Conservation (phyloP, 2,888 invertebrate species). For the Eulithis prunata region DNA sequence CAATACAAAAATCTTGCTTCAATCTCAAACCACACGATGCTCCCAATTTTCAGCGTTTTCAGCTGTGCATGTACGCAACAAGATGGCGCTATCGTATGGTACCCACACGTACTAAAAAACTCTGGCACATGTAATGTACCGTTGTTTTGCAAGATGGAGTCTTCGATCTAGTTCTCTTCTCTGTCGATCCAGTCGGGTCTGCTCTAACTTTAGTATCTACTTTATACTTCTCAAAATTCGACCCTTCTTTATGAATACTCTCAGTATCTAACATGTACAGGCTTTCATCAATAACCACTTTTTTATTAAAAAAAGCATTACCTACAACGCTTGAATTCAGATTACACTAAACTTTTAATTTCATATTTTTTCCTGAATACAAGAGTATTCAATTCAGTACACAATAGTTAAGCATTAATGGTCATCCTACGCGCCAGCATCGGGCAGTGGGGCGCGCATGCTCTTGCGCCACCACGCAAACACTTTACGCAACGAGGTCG, state of each 20-base stretch:
- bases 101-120: conserved; percentile 1
- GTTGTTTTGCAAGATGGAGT: too few species aligned
- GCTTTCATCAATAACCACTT: too few species aligned
- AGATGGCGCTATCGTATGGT: conserved; percentile 53
- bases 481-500: conserved; percentile 81
- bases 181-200: too few species aligned
- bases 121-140: neutral
- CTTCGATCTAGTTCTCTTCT: too few species aligned
- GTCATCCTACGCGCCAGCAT: conserved; percentile 35
- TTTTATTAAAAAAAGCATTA: too few species aligned
- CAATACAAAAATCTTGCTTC: conserved; percentile 1
- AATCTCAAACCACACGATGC: conserved; percentile 11
- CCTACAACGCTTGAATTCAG: too few species aligned
- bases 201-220: too few species aligned
- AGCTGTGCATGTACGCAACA: conserved; percentile 44
- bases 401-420: conserved; percentile 8
- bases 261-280: too few species aligned
- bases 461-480: conserved; percentile 71
- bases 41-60: conserved; percentile 39
- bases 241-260: too few species aligned
- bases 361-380: too few species aligned
- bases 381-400: neutral
- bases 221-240: too few species aligned
- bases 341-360: too few species aligned
- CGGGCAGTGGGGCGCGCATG: conserved; percentile 58